These are phyloP conservation scores for Athripsodes cinereus DNA, from an alignment of 2,888 invertebrate species.

Conservation along the genomic window DNA sequence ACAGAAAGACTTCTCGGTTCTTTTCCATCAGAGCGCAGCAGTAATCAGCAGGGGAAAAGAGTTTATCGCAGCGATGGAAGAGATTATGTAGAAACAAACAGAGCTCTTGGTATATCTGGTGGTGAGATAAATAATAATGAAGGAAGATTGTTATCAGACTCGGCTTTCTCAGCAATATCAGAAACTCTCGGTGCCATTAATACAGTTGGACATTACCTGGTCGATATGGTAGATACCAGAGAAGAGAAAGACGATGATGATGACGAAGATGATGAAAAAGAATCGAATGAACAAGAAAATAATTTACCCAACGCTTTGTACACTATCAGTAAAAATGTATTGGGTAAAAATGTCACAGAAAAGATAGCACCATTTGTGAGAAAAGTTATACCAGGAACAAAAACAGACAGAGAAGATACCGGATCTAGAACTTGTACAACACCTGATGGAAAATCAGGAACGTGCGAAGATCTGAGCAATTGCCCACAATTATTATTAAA, in stretches of 20 bases:
- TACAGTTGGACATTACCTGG: conserved; percentile 77
- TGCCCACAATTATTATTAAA: conserved; percentile 81
- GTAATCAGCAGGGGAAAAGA: conserved; percentile 3
- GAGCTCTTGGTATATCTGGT: conserved; percentile 22
- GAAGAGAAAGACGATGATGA: conserved; percentile 41
- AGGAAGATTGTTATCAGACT: conserved; percentile 49
- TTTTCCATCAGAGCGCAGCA: neutral
- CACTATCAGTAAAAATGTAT: conserved; percentile 73
- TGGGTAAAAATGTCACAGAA: conserved; percentile 70
- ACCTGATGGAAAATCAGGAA: conserved; percentile 71
- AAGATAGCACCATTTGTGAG: conserved; percentile 68
- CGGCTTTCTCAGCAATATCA: conserved; percentile 56
- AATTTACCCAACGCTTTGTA: conserved; percentile 69
- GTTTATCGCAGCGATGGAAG: conserved; percentile 21
- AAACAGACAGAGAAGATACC: conserved; percentile 41
- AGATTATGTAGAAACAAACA: conserved; percentile 23
- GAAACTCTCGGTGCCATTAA: conserved; percentile 73
- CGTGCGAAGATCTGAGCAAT: conserved; percentile 82
- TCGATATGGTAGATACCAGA: conserved; percentile 64
- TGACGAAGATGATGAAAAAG: conserved; percentile 35
- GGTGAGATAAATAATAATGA: conserved; percentile 20
- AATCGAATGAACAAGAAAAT: conserved; percentile 37
- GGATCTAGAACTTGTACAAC: conserved; percentile 68
- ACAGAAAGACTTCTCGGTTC: conserved; percentile 20
- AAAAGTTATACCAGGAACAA: conserved; percentile 41